These are phyloP conservation scores for Eupithecia dodoneata DNA, from an alignment of 2,888 invertebrate genomes.

Conservation along the genomic window DNA sequence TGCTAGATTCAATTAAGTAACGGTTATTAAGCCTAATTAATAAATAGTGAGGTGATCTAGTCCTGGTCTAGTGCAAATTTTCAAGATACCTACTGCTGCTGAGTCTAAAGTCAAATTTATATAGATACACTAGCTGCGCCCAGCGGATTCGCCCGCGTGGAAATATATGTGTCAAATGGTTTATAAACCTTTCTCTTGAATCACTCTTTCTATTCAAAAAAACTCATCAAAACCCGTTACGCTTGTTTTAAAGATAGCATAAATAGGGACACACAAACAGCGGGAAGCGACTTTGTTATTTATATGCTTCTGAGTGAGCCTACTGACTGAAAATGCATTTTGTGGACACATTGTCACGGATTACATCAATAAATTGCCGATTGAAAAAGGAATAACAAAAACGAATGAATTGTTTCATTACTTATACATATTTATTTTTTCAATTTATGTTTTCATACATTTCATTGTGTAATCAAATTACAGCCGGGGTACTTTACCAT, in stretches of 20 bases:
- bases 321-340: neutral
- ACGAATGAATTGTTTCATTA: conserved; percentile 3
- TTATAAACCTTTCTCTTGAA: too few relatives aligned
- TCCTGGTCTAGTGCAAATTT: too few relatives aligned
- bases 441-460: conserved; percentile 30
- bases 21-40: neutral
- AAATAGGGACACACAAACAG: too few relatives aligned
- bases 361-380: conserved; percentile 23
- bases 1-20: neutral
- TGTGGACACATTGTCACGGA: neutral
- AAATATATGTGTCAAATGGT: too few relatives aligned
- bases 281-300: too few relatives aligned
- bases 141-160: too few relatives aligned
- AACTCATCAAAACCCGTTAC: too few relatives aligned
- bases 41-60: neutral
- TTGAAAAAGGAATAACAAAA: conserved; percentile 28
- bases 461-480: conserved; percentile 41
- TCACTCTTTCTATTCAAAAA: too few relatives aligned
- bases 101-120: too few relatives aligned
- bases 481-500: conserved; percentile 72
- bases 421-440: conserved; percentile 16
- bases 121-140: too few relatives aligned
- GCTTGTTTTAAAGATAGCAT: too few relatives aligned
- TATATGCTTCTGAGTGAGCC: neutral
- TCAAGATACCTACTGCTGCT: too few relatives aligned